Conservation (phyloP, 2,113 vertebrate genomes). For the Colinus virginianus region DNA sequence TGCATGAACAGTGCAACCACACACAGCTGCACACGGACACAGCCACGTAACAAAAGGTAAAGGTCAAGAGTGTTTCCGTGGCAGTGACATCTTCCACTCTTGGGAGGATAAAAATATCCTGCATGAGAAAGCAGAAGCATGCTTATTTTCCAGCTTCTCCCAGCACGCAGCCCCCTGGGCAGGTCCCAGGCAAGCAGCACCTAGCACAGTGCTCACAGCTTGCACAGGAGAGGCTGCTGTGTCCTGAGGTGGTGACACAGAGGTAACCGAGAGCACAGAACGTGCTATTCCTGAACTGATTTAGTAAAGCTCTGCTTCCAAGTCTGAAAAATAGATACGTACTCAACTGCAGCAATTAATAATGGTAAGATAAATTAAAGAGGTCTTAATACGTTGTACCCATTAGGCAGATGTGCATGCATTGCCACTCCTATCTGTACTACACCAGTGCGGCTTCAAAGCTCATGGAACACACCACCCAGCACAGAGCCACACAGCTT, state of each 20-base stretch:
- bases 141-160: not conserved
- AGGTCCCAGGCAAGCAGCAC: not conserved
- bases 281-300: fast-evolving
- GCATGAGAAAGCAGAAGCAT: fast-evolving
- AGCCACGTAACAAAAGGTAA: no score
- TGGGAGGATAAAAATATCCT: not conserved
- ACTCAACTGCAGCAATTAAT: not conserved
- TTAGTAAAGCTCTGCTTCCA: not conserved
- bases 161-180: not conserved
- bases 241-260: fast-evolving
- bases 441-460: not conserved
- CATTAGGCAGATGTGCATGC: not conserved
- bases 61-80: fast-evolving
- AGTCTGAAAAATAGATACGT: not conserved
- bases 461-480: not conserved
- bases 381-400: not conserved
- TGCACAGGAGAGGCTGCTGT: fast-evolving
- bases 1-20: fast-evolving
- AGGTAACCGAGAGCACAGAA: fast-evolving
- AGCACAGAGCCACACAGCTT: not conserved
- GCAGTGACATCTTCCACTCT: not conserved
- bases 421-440: not conserved
- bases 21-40: fast-evolving
- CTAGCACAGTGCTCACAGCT: fast-evolving
- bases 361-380: not conserved